Evolutionary conservation across 2,888 invertebrate genomes (phyloP).

Genomic region (Noctua pronuba): DNA sequence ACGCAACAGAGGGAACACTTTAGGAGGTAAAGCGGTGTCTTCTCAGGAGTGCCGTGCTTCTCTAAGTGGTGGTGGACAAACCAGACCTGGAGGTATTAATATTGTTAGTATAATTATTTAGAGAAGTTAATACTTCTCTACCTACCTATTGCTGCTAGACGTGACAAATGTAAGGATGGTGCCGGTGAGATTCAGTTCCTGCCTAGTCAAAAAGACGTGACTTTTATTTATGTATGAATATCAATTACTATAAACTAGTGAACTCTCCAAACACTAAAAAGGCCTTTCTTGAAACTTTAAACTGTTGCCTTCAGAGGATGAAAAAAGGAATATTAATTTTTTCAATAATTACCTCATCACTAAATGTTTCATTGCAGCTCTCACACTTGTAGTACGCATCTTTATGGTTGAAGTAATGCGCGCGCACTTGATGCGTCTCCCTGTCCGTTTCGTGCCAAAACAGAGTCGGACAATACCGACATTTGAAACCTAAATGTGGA

Average conservation of each 20-base stretch:
- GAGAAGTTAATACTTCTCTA: neutral
- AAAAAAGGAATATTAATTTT: neutral
- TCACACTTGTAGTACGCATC: constrained; percentile 85
- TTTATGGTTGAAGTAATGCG: constrained; percentile 79
- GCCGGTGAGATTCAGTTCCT: neutral
- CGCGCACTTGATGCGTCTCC: constrained; percentile 83
- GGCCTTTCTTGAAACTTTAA: neutral
- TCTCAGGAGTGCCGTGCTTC: constrained; percentile 72
- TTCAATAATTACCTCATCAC: constrained; percentile 83
- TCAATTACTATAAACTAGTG: neutral
- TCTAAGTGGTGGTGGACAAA: constrained; percentile 82
- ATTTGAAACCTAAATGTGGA: constrained; percentile 88
- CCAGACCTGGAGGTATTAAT: constrained; percentile 79
- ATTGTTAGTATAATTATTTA: neutral
- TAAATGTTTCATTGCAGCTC: constrained; percentile 80
- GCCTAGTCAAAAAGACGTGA: neutral
- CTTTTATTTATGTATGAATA: neutral
- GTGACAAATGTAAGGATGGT: neutral
- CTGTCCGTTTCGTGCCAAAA: constrained; percentile 89
- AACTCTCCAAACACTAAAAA: neutral
- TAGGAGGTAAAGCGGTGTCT: constrained; percentile 73
- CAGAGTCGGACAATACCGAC: constrained; percentile 85
- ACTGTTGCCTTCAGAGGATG: neutral
- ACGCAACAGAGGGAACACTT: constrained; percentile 85
- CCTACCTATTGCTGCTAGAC: neutral